phyloP scores from a whole-genome alignment of 2,797 vertebrate genomes.

The Loriculus beryllinus region DNA sequence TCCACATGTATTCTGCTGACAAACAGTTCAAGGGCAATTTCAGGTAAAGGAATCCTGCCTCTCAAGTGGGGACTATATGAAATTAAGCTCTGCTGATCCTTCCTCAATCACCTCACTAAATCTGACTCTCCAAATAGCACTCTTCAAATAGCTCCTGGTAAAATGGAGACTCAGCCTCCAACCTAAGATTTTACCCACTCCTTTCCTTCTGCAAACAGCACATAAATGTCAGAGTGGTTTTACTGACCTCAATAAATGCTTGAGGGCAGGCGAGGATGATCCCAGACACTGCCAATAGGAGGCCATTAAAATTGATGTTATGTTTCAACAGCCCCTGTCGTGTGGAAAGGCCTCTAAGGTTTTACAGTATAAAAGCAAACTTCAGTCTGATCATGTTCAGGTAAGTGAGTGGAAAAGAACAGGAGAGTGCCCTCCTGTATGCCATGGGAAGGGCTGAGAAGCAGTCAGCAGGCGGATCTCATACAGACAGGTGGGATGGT shows the following conservation, averaged over 20 bases:
- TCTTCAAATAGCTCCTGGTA: conserved; percentile 13
- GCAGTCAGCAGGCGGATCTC: background rate
- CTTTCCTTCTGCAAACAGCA: conserved; percentile 11
- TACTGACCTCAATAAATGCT: conserved; percentile 18
- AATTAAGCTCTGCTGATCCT: conserved; percentile 26
- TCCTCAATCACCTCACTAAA: background rate
- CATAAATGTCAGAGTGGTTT: conserved; percentile 8
- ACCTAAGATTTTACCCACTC: background rate
- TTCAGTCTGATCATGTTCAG: background rate
- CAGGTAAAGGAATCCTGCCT: background rate
- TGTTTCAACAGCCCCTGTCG: background rate
- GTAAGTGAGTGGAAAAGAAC: background rate
- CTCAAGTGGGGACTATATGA: background rate
- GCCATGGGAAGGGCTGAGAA: background rate
- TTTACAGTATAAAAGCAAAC: background rate
- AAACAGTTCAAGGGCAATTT: conserved; percentile 1
- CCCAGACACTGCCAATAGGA: background rate
- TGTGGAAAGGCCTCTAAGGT: background rate
- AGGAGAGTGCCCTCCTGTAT: background rate
- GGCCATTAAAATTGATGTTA: background rate
- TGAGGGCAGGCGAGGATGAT: background rate
- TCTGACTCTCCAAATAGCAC: conserved; percentile 16
- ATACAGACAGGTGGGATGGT: background rate
- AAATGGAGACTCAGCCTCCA: background rate
- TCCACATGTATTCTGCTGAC: background rate